These are phyloP conservation scores for Drosophila littoralis DNA, from an alignment of 1,140 invertebrate species.

Conservation along the genomic window DNA sequence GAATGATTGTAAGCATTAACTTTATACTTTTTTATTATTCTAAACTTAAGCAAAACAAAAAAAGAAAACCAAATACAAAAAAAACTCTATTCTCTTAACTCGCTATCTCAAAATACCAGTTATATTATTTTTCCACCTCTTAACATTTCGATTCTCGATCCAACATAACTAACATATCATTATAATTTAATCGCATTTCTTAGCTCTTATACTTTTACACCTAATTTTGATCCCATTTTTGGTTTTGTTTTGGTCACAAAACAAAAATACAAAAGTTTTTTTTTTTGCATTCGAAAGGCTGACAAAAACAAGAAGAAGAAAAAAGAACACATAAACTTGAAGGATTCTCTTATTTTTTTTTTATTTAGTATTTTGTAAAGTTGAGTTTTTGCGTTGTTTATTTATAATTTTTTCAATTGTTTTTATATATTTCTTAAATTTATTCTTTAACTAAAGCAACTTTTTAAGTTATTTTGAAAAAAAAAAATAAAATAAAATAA, in stretches of 20 bases:
- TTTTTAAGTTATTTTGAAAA: conserved; percentile 46
- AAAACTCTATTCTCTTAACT: conserved; percentile 74
- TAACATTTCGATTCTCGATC: conserved; percentile 49
- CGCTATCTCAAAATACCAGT: conserved; percentile 79
- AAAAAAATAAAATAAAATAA: neutral
- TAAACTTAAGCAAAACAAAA: conserved; percentile 70
- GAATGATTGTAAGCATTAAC: conserved; percentile 85
- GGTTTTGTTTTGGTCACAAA: conserved; percentile 46
- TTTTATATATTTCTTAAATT: conserved; percentile 22
- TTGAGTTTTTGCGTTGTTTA: conserved; percentile 43
- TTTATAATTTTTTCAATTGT: conserved; percentile 23
- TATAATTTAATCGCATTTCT: conserved; percentile 52
- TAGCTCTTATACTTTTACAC: neutral
- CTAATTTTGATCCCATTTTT: conserved; percentile 47
- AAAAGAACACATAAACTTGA: conserved; percentile 65
- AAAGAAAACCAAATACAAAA: conserved; percentile 57
- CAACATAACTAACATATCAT: conserved; percentile 66
- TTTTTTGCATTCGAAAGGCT: conserved; percentile 52
- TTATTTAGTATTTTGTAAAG: conserved; percentile 38
- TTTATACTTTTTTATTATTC: conserved; percentile 76
- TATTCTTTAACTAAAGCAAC: conserved; percentile 42
- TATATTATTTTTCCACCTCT: conserved; percentile 54
- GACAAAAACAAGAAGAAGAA: conserved; percentile 51
- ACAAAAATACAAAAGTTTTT: conserved; percentile 61
- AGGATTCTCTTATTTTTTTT: conserved; percentile 44